Evolutionary conservation across 2,888 invertebrate species (phyloP).

Genomic region (Thelaira solivaga): DNA sequence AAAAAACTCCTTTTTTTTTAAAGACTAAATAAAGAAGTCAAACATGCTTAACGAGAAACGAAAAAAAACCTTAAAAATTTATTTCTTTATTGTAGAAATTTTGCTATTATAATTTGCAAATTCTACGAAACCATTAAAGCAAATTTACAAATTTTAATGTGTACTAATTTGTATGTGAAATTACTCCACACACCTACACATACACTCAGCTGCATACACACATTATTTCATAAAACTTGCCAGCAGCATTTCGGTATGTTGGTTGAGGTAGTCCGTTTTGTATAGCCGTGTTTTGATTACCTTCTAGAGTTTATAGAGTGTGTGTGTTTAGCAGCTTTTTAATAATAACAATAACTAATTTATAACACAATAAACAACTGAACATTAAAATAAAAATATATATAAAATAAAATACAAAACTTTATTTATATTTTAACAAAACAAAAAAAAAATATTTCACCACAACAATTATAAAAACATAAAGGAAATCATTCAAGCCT

Average conservation of each 20-base stretch:
- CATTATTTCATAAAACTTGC: conserved; percentile 5
- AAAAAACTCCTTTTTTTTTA: too few relatives aligned
- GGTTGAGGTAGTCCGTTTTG: background rate
- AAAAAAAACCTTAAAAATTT: too few relatives aligned
- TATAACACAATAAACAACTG: conserved; percentile 5
- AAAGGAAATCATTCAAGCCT: conserved; percentile 57
- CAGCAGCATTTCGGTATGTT: background rate
- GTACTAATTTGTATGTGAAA: background rate
- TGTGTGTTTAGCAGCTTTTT: conserved; percentile 33
- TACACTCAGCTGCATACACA: background rate
- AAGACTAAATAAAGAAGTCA: too few relatives aligned
- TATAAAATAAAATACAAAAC: background rate
- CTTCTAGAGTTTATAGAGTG: background rate
- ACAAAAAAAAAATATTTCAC: background rate
- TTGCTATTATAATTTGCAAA: conserved; percentile 20
- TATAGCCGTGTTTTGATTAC: conserved; percentile 23
- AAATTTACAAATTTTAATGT: conserved; percentile 45
- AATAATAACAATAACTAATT: conserved; percentile 23
- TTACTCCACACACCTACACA: background rate
- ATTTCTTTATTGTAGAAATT: background rate
- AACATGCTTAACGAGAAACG: too few relatives aligned
- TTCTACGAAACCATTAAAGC: conserved; percentile 41
- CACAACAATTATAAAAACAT: conserved; percentile 57
- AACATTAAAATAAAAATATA: background rate
- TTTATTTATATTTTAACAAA: conserved; percentile 22